Evolutionary conservation across 2,113 vertebrate genomes (phyloP).

Genomic region (Sorex fumeus): DNA sequence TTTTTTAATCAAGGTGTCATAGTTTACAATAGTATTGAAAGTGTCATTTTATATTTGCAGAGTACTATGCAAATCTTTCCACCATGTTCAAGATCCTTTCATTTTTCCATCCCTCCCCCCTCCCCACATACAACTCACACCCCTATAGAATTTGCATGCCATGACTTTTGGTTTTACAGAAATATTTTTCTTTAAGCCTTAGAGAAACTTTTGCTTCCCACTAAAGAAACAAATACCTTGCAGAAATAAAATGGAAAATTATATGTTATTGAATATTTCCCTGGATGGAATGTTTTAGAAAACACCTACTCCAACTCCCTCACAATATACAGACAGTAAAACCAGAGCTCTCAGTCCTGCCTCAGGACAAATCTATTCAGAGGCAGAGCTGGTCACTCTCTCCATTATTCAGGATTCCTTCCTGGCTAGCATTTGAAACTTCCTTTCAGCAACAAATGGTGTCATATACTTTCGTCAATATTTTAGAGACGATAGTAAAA

Average conservation of each 20-base stretch:
- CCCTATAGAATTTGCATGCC: background rate
- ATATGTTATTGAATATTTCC: background rate
- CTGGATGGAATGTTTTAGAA: background rate
- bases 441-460: slow-evolving; percentile 16
- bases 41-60: too few species aligned
- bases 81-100: too few species aligned
- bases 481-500: slow-evolving; percentile 58
- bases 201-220: background rate
- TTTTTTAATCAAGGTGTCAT: background rate
- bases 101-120: background rate
- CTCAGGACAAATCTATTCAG: background rate
- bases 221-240: background rate
- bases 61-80: too few species aligned
- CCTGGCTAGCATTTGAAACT: background rate
- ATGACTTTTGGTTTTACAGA: background rate
- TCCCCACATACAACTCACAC: background rate
- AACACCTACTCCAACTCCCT: background rate
- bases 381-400: background rate
- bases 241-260: background rate
- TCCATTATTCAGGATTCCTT: background rate
- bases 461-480: slow-evolving; percentile 45
- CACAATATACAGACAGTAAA: background rate
- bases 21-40: too few species aligned
- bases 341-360: background rate
- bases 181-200: background rate